Conservation (phyloP, 2,888 invertebrate species). For the Metellina segmentata region DNA sequence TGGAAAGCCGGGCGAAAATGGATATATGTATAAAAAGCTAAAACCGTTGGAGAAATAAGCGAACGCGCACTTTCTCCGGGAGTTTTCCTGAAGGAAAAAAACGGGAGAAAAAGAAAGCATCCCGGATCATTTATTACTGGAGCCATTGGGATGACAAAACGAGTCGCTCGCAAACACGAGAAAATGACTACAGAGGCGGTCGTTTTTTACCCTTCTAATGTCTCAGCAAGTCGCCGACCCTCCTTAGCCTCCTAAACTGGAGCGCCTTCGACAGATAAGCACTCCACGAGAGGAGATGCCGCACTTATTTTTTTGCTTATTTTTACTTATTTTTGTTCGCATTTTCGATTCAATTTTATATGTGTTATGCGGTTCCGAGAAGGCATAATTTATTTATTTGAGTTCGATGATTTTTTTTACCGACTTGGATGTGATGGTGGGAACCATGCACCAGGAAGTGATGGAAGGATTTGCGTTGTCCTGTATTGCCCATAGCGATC, state of each 20-base stretch:
- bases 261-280: constrained; percentile 8
- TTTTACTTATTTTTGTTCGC: too few relatives aligned
- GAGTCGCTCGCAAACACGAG: constrained; percentile 59
- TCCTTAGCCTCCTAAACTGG: background rate
- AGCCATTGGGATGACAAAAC: constrained; percentile 71
- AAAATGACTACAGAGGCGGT: constrained; percentile 66
- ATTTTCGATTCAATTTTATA: constrained; percentile 45
- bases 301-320: background rate
- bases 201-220: constrained; percentile 73
- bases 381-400: constrained; percentile 66
- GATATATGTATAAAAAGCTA: constrained; percentile 47
- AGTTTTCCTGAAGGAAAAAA: constrained; percentile 21
- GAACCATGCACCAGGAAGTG: too few relatives aligned
- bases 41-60: constrained; percentile 52
- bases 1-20: constrained; percentile 35
- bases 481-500: too few relatives aligned
- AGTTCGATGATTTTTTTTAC: constrained; percentile 23
- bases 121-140: constrained; percentile 68
- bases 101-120: constrained; percentile 11
- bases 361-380: constrained; percentile 49
- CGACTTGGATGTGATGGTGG: too few relatives aligned
- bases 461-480: too few relatives aligned
- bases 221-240: background rate
- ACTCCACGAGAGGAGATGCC: constrained; percentile 2
- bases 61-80: constrained; percentile 41